phyloP scores from a whole-genome alignment of 2,113 vertebrate genomes.

The Apistogramma diplotaenia region DNA sequence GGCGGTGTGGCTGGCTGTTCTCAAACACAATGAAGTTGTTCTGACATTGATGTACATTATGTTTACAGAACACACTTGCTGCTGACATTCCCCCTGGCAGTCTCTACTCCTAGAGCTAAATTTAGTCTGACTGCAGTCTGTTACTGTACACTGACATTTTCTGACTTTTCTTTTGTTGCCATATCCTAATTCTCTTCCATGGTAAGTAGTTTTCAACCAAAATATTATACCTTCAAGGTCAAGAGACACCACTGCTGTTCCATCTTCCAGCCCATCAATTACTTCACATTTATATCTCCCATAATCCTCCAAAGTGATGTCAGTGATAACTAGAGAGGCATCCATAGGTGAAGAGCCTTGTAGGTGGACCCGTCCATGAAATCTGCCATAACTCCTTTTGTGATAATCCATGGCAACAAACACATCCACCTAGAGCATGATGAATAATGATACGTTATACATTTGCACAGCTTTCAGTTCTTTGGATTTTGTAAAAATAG shows the following conservation, averaged over 20 bases:
- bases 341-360: conserved; percentile 82
- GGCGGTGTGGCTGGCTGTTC: not conserved
- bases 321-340: conserved; percentile 87
- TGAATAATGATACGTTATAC: not conserved
- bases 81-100: conserved; percentile 38
- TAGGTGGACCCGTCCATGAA: conserved; percentile 88
- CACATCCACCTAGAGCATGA: conserved; percentile 76
- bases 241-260: conserved; percentile 84
- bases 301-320: conserved; percentile 90
- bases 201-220: not conserved
- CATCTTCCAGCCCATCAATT: conserved; percentile 93
- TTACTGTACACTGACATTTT: not conserved
- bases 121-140: conserved; percentile 23
- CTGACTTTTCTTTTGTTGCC: not conserved
- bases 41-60: not conserved
- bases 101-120: conserved; percentile 29
- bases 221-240: conserved; percentile 87
- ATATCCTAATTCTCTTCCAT: not conserved
- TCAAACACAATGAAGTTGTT: conserved; percentile 17
- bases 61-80: not conserved
- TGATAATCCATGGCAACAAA: conserved; percentile 93
- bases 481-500: not conserved
- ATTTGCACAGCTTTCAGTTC: not conserved
- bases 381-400: conserved; percentile 87
- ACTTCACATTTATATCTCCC: conserved; percentile 96